Evolutionary conservation across 2,797 vertebrate species (phyloP).

Genomic region (Prunella strophiata): DNA sequence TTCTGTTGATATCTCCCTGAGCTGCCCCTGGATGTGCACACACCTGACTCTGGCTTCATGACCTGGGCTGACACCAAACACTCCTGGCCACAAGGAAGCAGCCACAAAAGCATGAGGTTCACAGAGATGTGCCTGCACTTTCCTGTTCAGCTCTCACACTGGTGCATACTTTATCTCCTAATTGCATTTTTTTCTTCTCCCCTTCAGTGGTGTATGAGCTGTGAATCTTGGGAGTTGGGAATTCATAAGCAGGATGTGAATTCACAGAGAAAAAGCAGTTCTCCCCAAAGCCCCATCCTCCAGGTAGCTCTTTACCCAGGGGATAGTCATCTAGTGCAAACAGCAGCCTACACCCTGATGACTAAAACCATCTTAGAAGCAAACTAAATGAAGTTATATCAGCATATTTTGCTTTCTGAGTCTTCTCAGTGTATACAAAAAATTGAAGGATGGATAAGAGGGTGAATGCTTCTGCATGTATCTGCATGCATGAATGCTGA

Average conservation of each 20-base stretch:
- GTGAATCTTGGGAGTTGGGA: background rate
- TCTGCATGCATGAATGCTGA: background rate
- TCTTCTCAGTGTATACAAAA: background rate
- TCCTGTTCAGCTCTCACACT: background rate
- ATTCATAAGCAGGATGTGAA: background rate
- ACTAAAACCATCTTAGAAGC: conserved; percentile 32
- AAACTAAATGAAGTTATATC: conserved; percentile 27
- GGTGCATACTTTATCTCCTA: background rate
- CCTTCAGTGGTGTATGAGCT: background rate
- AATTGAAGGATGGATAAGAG: background rate
- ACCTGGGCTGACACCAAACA: background rate
- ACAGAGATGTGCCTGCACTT: background rate
- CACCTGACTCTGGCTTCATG: background rate
- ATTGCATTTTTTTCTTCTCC: background rate
- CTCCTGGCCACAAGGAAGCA: background rate
- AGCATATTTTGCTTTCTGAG: conserved; percentile 1
- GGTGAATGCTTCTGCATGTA: background rate
- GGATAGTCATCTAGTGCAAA: conserved; percentile 34
- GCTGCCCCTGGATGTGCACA: background rate
- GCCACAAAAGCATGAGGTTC: background rate
- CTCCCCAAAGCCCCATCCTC: conserved; percentile 33
- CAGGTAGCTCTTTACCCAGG: conserved; percentile 33
- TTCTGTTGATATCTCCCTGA: background rate
- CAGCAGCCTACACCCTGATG: conserved; percentile 38
- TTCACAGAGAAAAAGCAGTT: background rate